Evolutionary conservation across 2,888 invertebrate species (phyloP).

Genomic region (Rhaphigaster nebulosa): DNA sequence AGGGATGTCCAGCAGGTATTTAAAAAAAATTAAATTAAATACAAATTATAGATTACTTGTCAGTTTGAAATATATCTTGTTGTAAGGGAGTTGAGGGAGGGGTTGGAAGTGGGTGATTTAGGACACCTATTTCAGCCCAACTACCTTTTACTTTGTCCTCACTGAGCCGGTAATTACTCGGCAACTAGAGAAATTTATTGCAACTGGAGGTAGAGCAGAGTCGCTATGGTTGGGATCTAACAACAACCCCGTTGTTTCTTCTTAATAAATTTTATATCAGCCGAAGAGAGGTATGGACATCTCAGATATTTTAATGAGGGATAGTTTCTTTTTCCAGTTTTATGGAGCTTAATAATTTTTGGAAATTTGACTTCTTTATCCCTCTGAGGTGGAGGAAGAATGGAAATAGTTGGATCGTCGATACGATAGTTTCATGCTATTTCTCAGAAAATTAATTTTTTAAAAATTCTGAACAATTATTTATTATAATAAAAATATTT

Average conservation of each 20-base stretch:
- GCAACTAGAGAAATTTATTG: slow-evolving; percentile 29
- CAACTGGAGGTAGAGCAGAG: neutral
- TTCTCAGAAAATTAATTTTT: too few relatives aligned
- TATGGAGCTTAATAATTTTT: too few relatives aligned
- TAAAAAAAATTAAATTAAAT: neutral
- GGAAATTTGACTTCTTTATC: too few relatives aligned
- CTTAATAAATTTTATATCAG: neutral
- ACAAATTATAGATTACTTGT: neutral
- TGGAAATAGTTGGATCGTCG: too few relatives aligned
- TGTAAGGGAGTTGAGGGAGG: neutral
- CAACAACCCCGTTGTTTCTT: neutral
- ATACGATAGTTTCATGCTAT: too few relatives aligned
- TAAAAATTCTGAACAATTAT: too few relatives aligned
- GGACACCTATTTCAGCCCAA: neutral
- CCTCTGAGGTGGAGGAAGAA: too few relatives aligned
- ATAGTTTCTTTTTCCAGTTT: too few relatives aligned
- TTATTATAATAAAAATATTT: too few relatives aligned
- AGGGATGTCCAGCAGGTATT: too few relatives aligned
- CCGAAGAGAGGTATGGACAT: neutral
- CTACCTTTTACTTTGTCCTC: slow-evolving; percentile 55
- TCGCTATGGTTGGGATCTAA: neutral
- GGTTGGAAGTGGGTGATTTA: slow-evolving; percentile 1
- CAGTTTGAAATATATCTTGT: neutral
- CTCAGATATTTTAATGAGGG: too few relatives aligned
- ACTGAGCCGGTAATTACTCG: slow-evolving; percentile 52